Conservation (phyloP, 1,140 invertebrate species). For the Protaetia brevitarsis region DNA sequence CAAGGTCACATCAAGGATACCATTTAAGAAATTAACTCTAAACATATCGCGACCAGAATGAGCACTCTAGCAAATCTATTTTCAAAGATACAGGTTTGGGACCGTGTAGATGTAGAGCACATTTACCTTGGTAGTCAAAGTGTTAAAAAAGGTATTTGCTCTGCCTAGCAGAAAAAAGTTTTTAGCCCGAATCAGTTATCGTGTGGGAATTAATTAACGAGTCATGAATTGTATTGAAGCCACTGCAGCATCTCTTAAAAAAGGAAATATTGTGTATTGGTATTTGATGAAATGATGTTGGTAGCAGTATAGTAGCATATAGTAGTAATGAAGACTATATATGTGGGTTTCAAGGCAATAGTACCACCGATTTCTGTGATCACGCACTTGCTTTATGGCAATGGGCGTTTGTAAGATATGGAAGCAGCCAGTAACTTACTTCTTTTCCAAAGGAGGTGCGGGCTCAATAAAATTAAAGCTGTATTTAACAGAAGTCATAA, state of each 20-base stretch:
- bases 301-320: neutral
- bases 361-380: slow-evolving; percentile 24
- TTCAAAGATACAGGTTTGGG: too few relatives aligned
- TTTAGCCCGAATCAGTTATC: slow-evolving; percentile 24
- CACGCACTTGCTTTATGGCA: slow-evolving; percentile 35
- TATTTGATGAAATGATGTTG: slow-evolving; percentile 28
- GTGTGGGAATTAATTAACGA: slow-evolving; percentile 4
- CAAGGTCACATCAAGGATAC: too few relatives aligned
- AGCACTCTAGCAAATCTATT: too few relatives aligned
- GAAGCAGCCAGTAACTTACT: slow-evolving; percentile 35
- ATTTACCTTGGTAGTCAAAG: too few relatives aligned
- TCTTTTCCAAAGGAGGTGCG: slow-evolving; percentile 8
- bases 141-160: slow-evolving; percentile 30
- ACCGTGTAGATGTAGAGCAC: too few relatives aligned
- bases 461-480: neutral
- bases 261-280: slow-evolving; percentile 11
- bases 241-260: slow-evolving; percentile 15
- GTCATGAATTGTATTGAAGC: slow-evolving; percentile 24
- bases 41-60: too few relatives aligned
- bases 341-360: neutral
- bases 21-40: too few relatives aligned
- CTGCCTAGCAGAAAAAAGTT: slow-evolving; percentile 25
- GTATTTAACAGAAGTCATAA: slow-evolving; percentile 12
- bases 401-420: slow-evolving; percentile 29
- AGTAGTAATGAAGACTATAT: neutral